Base-by-base conservation (phyloP, 2,113 vertebrate genomes). In the Gopherus evgoodei region DNA sequence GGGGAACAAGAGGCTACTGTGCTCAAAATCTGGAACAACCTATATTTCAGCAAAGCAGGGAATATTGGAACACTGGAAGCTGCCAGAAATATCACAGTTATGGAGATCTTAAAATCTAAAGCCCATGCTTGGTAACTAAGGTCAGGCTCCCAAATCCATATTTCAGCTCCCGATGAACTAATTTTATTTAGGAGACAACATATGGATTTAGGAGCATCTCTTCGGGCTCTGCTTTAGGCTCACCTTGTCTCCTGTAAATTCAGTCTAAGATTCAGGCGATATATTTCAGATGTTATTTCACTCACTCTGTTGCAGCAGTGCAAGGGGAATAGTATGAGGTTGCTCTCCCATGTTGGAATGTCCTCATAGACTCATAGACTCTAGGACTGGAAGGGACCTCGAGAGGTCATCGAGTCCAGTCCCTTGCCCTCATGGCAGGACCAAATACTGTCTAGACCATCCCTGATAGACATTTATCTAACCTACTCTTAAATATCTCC, bases 21-120 rank as follows among this genome's bases (percentile, higher is more conserved):
- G 25, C 49, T 21, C 16, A 62, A 85, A n/a, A 85, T 27, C 25
- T 19, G 29, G 35, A 50, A 42, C 8, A 24, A 52, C 69, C 57
- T 38, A 13, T 2, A 35, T 25, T 69, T 27, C 14, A 38, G 7
- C 35, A 53, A n/a, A 65, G 31, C 8, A 52, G 31, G 14, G 52
- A 35, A 52, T 3, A 83, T 56, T 1, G 27, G 52, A 69, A 4
- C 54, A 56, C 11, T 7, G 83, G n/a, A 0, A 54, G 47, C 7
- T 0, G 1, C 11, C 49, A 85, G 84, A 24, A 65, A 31, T 1
- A 0, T 29, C 87, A 57, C 29, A 50, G 44, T 1, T 0, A 3
- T 10, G 57, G 59, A 86, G 79, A 29, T 1, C 54, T 76, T 19
- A 3, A 0, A 5, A 0, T 11, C 47, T 10, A 19, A 1, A 9